Percentiles rank a stretch among this genome's conserved stretches.
These are phyloP conservation scores for Tipula confusa DNA, from an alignment of 2,888 invertebrate species.

Conservation along the genomic window DNA sequence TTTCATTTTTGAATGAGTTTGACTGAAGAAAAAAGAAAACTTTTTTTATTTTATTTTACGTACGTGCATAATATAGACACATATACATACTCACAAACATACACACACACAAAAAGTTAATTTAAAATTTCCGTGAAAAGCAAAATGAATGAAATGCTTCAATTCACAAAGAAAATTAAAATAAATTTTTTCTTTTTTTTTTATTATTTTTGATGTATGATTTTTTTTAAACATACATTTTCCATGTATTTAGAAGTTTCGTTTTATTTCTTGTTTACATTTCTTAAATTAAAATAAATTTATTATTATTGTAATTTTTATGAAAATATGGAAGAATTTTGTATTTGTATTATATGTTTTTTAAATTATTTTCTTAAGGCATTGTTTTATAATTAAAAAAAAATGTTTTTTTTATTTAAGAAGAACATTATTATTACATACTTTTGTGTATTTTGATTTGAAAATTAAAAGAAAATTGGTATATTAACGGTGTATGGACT, in stretches of 20 bases:
- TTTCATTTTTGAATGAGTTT: conserved; percentile 17
- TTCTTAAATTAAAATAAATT: conserved; percentile 29
- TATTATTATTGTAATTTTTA: conserved; percentile 20
- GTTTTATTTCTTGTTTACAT: conserved; percentile 29
- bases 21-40: background rate
- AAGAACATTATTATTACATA: conserved; percentile 16
- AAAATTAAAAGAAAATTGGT: background rate
- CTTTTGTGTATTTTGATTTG: conserved; percentile 9
- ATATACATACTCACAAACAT: background rate
- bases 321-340: conserved; percentile 21
- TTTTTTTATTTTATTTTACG: background rate
- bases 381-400: conserved; percentile 30
- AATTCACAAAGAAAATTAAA: conserved; percentile 31
- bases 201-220: background rate
- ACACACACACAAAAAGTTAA: background rate
- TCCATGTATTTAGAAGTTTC: conserved; percentile 4
- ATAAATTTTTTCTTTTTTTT: conserved; percentile 6
- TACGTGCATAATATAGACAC: background rate
- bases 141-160: conserved; percentile 26
- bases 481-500: background rate
- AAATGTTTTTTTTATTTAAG: background rate
- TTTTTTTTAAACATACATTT: conserved; percentile 25
- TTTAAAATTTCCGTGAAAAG: conserved; percentile 28
- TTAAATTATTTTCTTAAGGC: conserved; percentile 27
- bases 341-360: conserved; percentile 13